phyloP scores from a whole-genome alignment of 2,888 invertebrate species.

The Dysmachus trigonus region DNA sequence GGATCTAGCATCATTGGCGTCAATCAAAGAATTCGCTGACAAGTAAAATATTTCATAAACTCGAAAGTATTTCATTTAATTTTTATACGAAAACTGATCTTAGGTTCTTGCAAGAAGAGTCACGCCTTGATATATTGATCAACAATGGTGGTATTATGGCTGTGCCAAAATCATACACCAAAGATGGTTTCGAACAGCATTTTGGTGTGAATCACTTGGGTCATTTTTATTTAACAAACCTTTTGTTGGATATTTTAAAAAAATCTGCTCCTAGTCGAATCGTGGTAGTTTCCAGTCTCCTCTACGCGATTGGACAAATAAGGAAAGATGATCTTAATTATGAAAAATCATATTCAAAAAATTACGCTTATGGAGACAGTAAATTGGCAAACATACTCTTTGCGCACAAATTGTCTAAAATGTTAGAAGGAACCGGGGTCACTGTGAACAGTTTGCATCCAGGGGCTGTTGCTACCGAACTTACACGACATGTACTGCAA shows the following conservation, averaged over 20 bases:
- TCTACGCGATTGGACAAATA: conserved; percentile 71
- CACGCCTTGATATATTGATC: conserved; percentile 26
- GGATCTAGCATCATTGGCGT: conserved; percentile 64
- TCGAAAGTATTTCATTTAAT: too few relatives aligned
- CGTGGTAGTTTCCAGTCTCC: conserved; percentile 73
- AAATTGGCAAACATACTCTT: conserved; percentile 80
- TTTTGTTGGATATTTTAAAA: conserved; percentile 65
- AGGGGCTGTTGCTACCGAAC: conserved; percentile 74
- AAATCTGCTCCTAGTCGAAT: conserved; percentile 74
- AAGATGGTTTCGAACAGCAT: conserved; percentile 66
- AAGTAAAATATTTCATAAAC: neutral
- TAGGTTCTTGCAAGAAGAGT: conserved; percentile 34
- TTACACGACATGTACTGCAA: conserved; percentile 69
- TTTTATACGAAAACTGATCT: too few relatives aligned
- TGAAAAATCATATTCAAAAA: conserved; percentile 69
- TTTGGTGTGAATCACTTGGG: conserved; percentile 67
- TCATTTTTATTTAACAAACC: conserved; percentile 68
- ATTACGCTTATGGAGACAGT: conserved; percentile 74
- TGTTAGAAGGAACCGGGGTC: conserved; percentile 68
- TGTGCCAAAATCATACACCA: conserved; percentile 57
- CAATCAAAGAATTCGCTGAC: conserved; percentile 67
- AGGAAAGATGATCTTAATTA: conserved; percentile 75
- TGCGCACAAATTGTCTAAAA: conserved; percentile 70
- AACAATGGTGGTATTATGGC: conserved; percentile 56
- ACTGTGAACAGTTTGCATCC: conserved; percentile 75